These are phyloP conservation scores for Netta rufina DNA, from an alignment of 2,797 vertebrate genomes.

Conservation along the genomic window DNA sequence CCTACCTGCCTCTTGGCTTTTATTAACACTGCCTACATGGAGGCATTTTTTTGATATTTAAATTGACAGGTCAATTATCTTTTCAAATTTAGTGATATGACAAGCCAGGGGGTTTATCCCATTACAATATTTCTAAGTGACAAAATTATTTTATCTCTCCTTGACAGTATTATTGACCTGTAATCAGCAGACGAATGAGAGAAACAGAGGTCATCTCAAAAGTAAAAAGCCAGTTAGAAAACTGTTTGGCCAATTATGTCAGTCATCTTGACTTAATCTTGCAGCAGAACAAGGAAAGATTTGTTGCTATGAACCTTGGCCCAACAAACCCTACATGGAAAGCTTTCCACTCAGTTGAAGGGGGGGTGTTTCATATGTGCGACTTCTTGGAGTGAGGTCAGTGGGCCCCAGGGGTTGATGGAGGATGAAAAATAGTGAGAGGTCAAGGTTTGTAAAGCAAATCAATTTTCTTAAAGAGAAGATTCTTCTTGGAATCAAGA, in stretches of 20 bases:
- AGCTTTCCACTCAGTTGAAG: constrained; percentile 36
- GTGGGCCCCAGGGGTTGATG: constrained; percentile 51
- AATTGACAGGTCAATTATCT: constrained; percentile 72
- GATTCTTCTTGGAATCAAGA: constrained; percentile 70
- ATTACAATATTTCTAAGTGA: constrained; percentile 71
- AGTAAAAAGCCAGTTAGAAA: constrained; percentile 65
- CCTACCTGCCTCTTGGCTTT: constrained; percentile 25
- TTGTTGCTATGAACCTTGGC: constrained; percentile 61
- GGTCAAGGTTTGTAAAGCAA: constrained; percentile 66
- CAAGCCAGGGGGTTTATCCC: constrained; percentile 56
- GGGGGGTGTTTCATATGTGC: not conserved
- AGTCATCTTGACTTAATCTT: constrained; percentile 67
- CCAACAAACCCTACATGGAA: constrained; percentile 44
- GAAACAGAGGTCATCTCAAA: constrained; percentile 66
- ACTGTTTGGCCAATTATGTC: constrained; percentile 70
- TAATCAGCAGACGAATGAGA: constrained; percentile 49
- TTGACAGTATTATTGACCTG: constrained; percentile 70
- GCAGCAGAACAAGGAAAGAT: constrained; percentile 59
- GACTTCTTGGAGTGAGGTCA: constrained; percentile 63
- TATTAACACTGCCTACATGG: constrained; percentile 27
- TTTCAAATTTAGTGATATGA: constrained; percentile 67
- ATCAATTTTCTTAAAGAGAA: constrained; percentile 72
- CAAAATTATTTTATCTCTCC: constrained; percentile 67
- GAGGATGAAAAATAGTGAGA: constrained; percentile 62
- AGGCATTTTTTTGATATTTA: constrained; percentile 61